Base-by-base conservation (phyloP, 2,113 vertebrate genomes). In the Etia nguti region DNA sequence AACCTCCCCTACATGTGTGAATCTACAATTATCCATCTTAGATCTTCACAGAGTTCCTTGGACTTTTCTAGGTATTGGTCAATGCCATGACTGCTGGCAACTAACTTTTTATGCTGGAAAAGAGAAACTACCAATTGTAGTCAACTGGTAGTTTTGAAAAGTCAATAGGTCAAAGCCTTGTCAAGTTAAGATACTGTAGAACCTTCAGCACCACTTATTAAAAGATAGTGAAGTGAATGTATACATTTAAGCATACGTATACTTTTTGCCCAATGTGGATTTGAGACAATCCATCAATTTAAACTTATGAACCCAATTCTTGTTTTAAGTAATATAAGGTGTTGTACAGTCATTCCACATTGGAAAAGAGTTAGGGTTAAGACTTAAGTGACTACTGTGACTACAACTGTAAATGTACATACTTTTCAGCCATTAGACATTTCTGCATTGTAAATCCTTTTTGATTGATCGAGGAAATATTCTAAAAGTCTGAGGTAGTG, bases 331-430 rank as follows among this genome's bases (percentile, higher is more conserved):
- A 70, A 43, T 70, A 15, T 22, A 68, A 15, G 20, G 34, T 41
- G 2, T 68, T 68, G 62, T 68, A 22, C 3, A 22, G 22, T 68
- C 62, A 68, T n/a, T 41, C 36, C 62, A 70, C 62, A 13, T 24
- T 70, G 62, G 62, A 70, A 65, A 65, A 65, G 60, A 31, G 60
- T 62, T 62, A 36, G 59, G 18, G 59, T 65, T 36, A 65, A 65
- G 31, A 65, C 2, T 36, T 18, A 62, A 65, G 60, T 36, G 60
- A 65, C 18, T 62, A 36, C 59, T 62, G 16, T 62, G 62, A 41
- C 12, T 70, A 24, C 36, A 70, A 24, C 36, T 70, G n/a, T 43
- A 70, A 70, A 43, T 70, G n/a, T 43, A 13, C 65, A 43, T 2
- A 46, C 0, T 73, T 73, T 73, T 73, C 2, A 26, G 38, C 46